Percentiles rank a stretch among this genome's conserved stretches.
These are phyloP conservation scores for Lateolabrax maculatus DNA, from an alignment of 2,797 vertebrate species.

Conservation along the genomic window DNA sequence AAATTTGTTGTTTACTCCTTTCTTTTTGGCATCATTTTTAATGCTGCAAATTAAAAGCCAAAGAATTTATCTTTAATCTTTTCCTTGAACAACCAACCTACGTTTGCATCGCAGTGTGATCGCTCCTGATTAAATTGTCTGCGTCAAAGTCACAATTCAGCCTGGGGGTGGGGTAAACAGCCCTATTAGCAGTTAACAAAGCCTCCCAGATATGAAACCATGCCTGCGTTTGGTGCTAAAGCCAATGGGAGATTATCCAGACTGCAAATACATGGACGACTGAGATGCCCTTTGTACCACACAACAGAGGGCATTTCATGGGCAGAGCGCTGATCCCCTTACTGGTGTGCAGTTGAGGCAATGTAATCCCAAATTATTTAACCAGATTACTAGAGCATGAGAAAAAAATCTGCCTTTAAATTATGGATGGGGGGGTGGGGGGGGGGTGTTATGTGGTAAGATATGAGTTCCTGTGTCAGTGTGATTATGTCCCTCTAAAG, in stretches of 20 bases:
- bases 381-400: conserved; percentile 80
- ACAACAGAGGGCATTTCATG: conserved; percentile 82
- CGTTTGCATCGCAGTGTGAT: conserved; percentile 29
- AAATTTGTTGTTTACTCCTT: conserved; percentile 8
- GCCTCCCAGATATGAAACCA: conserved; percentile 73
- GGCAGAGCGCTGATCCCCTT: conserved; percentile 80
- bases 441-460: conserved; percentile 49
- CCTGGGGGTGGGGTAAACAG: conserved; percentile 63
- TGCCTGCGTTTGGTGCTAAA: conserved; percentile 62
- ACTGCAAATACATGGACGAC: conserved; percentile 73
- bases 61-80: conserved; percentile 29
- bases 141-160: conserved; percentile 59
- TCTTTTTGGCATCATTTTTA: not conserved
- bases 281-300: conserved; percentile 79
- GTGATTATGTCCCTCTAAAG: conserved; percentile 37
- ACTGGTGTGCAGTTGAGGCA: conserved; percentile 73
- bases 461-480: conserved; percentile 56
- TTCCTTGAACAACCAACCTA: conserved; percentile 24
- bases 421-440: conserved; percentile 70
- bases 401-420: conserved; percentile 71
- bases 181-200: conserved; percentile 76
- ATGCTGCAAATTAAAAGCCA: conserved; percentile 23
- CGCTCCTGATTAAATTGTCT: conserved; percentile 70
- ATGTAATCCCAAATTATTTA: conserved; percentile 86
- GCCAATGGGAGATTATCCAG: conserved; percentile 79